These are phyloP conservation scores for Geophilus truncorum DNA, from an alignment of 2,888 invertebrate genomes.

Conservation along the genomic window DNA sequence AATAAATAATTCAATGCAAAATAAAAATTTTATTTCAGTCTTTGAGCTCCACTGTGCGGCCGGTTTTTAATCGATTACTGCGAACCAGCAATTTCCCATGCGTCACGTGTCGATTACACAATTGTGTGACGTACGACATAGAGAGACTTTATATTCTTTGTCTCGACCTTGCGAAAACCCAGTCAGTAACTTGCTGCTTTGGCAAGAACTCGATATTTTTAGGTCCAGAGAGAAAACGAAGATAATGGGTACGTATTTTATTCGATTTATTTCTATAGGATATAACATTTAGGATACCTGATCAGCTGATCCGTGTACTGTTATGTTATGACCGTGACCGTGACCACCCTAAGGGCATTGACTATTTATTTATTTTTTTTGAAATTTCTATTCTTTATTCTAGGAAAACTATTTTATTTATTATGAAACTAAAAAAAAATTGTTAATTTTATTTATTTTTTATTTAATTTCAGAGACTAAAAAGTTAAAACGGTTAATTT, in stretches of 20 bases:
- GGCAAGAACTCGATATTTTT: not conserved
- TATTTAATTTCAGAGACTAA: constrained; percentile 23
- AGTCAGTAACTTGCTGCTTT: not conserved
- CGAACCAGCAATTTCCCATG: not conserved
- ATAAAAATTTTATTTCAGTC: not conserved
- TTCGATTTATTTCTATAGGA: too few relatives aligned
- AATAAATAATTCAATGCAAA: not conserved
- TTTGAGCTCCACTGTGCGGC: not conserved
- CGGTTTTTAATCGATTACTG: not conserved
- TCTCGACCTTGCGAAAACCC: not conserved
- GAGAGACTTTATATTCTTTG: not conserved
- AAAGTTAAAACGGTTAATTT: constrained; percentile 33
- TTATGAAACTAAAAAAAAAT: not conserved
- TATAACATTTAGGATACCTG: not conserved
- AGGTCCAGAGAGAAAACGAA: not conserved
- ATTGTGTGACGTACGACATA: not conserved
- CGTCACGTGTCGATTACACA: not conserved
- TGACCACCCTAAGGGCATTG: not conserved
- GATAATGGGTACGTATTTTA: not conserved
- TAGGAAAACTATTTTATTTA: not conserved
- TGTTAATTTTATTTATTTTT: not conserved
- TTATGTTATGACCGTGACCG: not conserved
- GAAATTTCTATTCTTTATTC: not conserved
- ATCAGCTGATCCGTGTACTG: not conserved
- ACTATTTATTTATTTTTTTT: not conserved